Conservation (phyloP, 2,888 invertebrate genomes). For the Thysanoteuthis rhombus region DNA sequence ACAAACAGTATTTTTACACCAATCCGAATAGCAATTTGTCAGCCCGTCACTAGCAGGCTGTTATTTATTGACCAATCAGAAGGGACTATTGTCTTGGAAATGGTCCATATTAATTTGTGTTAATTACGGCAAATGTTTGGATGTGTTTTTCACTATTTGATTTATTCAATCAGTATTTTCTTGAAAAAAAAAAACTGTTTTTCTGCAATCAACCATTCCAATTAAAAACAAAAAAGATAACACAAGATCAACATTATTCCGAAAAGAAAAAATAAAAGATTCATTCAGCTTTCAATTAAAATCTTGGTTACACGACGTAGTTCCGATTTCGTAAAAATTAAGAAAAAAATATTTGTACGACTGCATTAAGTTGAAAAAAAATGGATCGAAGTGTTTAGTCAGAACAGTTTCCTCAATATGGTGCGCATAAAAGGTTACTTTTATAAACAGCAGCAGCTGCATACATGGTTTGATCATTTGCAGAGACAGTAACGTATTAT, state of each 20-base stretch:
- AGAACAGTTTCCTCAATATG: no score
- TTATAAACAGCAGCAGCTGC: no score
- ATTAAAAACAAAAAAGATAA: background rate
- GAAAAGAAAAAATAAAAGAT: background rate
- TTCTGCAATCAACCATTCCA: background rate
- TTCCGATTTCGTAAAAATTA: background rate
- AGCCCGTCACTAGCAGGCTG: background rate
- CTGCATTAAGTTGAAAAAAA: background rate
- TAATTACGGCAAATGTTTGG: background rate
- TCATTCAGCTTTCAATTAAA: background rate
- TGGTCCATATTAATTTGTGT: background rate
- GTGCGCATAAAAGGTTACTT: no score
- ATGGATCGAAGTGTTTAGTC: no score
- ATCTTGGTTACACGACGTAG: background rate
- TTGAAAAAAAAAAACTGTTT: background rate
- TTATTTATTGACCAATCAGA: background rate
- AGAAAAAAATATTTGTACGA: background rate
- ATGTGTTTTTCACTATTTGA: background rate
- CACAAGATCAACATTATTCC: background rate
- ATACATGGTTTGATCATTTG: no score
- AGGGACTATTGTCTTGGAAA: background rate
- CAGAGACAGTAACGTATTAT: no score
- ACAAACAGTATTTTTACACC: background rate
- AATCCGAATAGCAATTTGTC: background rate
- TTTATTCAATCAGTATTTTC: background rate